Evolutionary conservation across 1,140 invertebrate species (phyloP).

Genomic region (Pseudomyrmex gracilis): DNA sequence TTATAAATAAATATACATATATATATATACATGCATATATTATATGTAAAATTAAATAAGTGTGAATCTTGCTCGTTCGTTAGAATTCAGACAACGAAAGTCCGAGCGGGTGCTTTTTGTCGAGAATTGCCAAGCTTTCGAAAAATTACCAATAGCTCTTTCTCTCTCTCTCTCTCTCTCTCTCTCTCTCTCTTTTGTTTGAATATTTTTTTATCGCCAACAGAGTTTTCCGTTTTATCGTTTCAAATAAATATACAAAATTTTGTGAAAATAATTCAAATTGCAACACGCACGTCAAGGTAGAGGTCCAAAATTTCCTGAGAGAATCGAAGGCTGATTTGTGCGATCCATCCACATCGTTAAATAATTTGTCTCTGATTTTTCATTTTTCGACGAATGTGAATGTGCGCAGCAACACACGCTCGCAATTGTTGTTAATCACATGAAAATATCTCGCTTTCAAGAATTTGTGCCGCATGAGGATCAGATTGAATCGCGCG

Average conservation of each 20-base stretch:
- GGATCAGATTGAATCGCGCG: background rate
- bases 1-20: background rate
- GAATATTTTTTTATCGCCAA: too few relatives aligned
- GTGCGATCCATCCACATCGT: background rate
- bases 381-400: background rate
- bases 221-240: background rate
- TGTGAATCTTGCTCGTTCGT: conserved; percentile 65
- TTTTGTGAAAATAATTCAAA: background rate
- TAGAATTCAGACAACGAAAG: conserved; percentile 67
- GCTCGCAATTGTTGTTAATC: conserved; percentile 37
- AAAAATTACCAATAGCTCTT: background rate
- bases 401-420: background rate
- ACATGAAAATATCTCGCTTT: too few relatives aligned
- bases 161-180: too few relatives aligned
- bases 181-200: too few relatives aligned
- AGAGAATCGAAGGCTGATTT: background rate
- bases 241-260: background rate
- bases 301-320: background rate
- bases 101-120: conserved; percentile 37
- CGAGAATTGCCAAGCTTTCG: conserved; percentile 16
- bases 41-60: conserved; percentile 45
- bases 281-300: background rate
- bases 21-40: conserved; percentile 37
- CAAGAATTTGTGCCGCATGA: background rate
- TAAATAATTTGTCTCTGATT: too few relatives aligned